Conservation (phyloP, 1,140 invertebrate species). For the Pogonomyrmex barbatus region DNA sequence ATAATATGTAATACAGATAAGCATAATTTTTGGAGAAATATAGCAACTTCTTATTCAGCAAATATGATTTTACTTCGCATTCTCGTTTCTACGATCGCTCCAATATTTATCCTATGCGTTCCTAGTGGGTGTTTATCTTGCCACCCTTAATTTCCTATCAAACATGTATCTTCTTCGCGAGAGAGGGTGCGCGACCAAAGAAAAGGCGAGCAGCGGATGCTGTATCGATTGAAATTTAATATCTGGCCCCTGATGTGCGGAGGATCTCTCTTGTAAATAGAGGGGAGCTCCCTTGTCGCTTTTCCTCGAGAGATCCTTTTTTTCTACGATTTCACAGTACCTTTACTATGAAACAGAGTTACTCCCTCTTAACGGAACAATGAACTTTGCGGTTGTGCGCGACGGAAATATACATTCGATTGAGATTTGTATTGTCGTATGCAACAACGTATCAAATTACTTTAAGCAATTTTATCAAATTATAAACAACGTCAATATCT, state of each 20-base stretch:
- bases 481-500: neutral
- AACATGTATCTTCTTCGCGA: slow-evolving; percentile 74
- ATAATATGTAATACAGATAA: neutral
- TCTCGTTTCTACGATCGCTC: neutral
- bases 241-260: slow-evolving; percentile 74
- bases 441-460: neutral
- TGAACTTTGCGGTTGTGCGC: slow-evolving; percentile 4
- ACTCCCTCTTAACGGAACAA: slow-evolving; percentile 50
- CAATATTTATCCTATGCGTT: slow-evolving; percentile 56
- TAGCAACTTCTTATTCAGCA: neutral
- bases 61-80: slow-evolving; percentile 11
- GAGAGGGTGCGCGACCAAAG: slow-evolving; percentile 69
- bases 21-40: neutral
- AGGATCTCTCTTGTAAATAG: slow-evolving; percentile 78
- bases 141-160: slow-evolving; percentile 77
- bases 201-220: slow-evolving; percentile 77
- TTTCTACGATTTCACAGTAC: slow-evolving; percentile 59
- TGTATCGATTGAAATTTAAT: slow-evolving; percentile 83
- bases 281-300: slow-evolving; percentile 70
- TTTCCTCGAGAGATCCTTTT: slow-evolving; percentile 53
- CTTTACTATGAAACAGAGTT: slow-evolving; percentile 22
- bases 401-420: slow-evolving; percentile 40
- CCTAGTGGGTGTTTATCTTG: slow-evolving; percentile 67
- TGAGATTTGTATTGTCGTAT: neutral
- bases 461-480: slow-evolving; percentile 1